Base-by-base conservation (phyloP, 2,113 vertebrate genomes). In the Hoplias malabaricus region DNA sequence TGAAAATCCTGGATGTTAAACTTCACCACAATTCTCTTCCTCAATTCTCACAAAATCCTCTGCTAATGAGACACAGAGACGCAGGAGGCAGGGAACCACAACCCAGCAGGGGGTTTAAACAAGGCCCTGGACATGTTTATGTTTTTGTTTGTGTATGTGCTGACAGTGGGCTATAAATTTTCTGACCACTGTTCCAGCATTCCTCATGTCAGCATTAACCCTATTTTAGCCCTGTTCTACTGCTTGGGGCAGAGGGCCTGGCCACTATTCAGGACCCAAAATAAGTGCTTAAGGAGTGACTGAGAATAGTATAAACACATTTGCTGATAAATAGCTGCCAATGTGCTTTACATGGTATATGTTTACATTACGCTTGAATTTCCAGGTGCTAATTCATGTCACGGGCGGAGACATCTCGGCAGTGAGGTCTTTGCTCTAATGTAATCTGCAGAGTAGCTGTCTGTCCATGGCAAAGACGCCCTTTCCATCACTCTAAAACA, bases 361-460 rank as follows among this genome's bases (percentile, higher is more conserved):
- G 1, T 69, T 46, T 38, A 46, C 6, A 5, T 54, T 31, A 13
- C 57, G 31, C 43, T 29, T 72, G 56, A 31, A 65, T 46, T 57
- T 73, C 43, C 63, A 62, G 19, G 61, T 59, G 43, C 62, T 59
- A 50, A 57, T 27, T 34, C 10, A 34, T 53, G 16, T 42, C 53
- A 62, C 14, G 57, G 21, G 38, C 36, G 53, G 50, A 59, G 53
- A 50, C 56, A 2, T 57, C 14, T 62, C 50, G 70, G 7, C 57
- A 19, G 50, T 56, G 23, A 71, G 34, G 38, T 59, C 43, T 54
- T n/a, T 31, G 46, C 31, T 59, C 38, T 61, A 59, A 46, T 50
- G 34, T 40, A 25, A 80, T 80, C 54, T 34, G 63, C 9, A 75
- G 48, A 62, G 53, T 33, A 69, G 54, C 42, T 68, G 29, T 68